phyloP scores from a whole-genome alignment of 2,113 vertebrate genomes.

The Jacana jacana region DNA sequence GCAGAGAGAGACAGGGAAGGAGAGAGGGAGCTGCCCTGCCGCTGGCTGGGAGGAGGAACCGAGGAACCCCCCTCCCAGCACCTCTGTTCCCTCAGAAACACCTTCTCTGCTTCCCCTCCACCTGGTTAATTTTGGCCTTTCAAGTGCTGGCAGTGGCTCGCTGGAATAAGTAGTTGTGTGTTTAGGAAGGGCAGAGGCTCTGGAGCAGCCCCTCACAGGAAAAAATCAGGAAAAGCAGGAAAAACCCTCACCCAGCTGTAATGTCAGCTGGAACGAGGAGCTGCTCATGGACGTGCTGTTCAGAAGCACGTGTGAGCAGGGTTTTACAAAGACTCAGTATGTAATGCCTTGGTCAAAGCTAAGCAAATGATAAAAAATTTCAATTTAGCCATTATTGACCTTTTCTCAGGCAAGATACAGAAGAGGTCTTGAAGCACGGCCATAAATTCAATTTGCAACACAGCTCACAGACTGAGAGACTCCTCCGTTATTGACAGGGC shows the following conservation, averaged over 20 bases:
- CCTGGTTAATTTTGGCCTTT: not conserved
- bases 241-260: not conserved
- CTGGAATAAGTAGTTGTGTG: not conserved
- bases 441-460: slow-evolving; percentile 55
- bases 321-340: not conserved
- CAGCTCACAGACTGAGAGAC: slow-evolving; percentile 42
- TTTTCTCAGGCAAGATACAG: slow-evolving; percentile 8
- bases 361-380: slow-evolving; percentile 40
- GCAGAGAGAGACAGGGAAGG: not conserved
- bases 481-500: slow-evolving; percentile 36
- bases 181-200: not conserved
- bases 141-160: not conserved
- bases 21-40: not conserved
- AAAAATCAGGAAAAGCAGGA: not conserved
- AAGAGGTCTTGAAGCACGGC: slow-evolving; percentile 44
- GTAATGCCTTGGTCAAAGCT: slow-evolving; percentile 30
- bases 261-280: not conserved
- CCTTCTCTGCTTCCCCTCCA: not conserved
- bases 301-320: not conserved
- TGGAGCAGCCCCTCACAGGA: not conserved
- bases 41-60: fast-evolving
- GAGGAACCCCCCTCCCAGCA: not conserved
- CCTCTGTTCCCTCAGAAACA: too few relatives aligned
- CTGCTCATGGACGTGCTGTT: not conserved
- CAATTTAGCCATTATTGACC: slow-evolving; percentile 64